Percentiles rank a stretch among this genome's conserved stretches.
Conservation (phyloP, 2,113 vertebrate species). For the Chaenogobius annularis region DNA sequence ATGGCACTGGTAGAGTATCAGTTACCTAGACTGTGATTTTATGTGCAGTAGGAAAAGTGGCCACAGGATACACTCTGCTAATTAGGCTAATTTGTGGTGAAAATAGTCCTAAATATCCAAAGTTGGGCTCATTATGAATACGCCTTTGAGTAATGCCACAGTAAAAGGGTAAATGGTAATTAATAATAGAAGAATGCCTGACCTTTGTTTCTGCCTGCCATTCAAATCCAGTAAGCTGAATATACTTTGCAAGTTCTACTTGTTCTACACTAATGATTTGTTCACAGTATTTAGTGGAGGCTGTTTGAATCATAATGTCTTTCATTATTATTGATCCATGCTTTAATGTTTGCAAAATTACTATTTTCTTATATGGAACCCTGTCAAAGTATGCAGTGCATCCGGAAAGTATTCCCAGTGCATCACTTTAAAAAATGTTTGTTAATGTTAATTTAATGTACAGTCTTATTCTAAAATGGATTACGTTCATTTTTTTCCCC, state of each 20-base stretch:
- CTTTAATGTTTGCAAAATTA: neutral
- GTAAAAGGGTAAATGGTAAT: neutral
- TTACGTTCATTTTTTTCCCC: too few species aligned
- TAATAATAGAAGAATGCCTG: neutral
- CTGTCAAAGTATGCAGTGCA: too few species aligned
- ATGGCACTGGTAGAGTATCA: neutral
- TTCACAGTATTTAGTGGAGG: neutral
- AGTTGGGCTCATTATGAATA: neutral
- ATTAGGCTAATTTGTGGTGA: neutral
- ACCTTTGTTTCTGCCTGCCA: neutral
- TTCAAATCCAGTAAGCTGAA: neutral
- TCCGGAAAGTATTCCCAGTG: too few species aligned
- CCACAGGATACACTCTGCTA: neutral
- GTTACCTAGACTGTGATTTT: neutral
- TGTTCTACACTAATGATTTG: neutral
- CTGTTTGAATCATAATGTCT: neutral
- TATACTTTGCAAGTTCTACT: neutral
- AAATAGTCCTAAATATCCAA: neutral
- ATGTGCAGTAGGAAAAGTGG: neutral
- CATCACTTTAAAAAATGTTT: too few species aligned
- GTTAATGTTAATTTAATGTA: too few species aligned
- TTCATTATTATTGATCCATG: neutral
- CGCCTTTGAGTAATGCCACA: neutral
- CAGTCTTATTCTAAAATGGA: too few species aligned
- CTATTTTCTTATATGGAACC: too few species aligned